phyloP scores from a whole-genome alignment of 2,888 invertebrate species.

The Leuctra nigra region DNA sequence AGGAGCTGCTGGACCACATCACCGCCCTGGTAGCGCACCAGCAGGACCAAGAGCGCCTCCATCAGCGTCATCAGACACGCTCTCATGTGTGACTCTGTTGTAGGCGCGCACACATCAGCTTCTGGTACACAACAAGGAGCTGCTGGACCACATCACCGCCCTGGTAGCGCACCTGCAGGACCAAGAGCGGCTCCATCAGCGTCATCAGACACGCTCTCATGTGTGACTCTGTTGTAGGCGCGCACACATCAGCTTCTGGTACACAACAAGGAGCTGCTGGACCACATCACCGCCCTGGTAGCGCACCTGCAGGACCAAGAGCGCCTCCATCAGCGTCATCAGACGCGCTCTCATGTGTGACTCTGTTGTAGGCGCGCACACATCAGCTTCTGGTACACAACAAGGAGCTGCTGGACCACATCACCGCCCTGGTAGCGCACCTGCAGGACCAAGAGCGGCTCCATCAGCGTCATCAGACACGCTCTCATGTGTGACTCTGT shows the following conservation, averaged over 20 bases:
- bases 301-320: conserved; percentile 84
- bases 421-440: conserved; percentile 81
- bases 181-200: conserved; percentile 53
- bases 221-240: conserved; percentile 58
- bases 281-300: conserved; percentile 89
- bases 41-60: conserved; percentile 69
- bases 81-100: too few relatives aligned
- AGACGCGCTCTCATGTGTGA: too few relatives aligned
- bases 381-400: conserved; percentile 93
- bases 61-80: conserved; percentile 28
- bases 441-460: conserved; percentile 77
- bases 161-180: conserved; percentile 84
- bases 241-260: conserved; percentile 90
- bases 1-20: conserved; percentile 91
- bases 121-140: conserved; percentile 88
- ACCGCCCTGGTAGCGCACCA: conserved; percentile 82
- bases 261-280: conserved; percentile 90
- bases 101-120: conserved; percentile 89
- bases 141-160: conserved; percentile 89
- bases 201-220: too few relatives aligned
- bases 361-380: conserved; percentile 68
- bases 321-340: conserved; percentile 36
- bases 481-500: too few relatives aligned
- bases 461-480: conserved; percentile 27
- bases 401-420: conserved; percentile 90